These are phyloP conservation scores for Megalops atlanticus DNA, from an alignment of 2,113 vertebrate genomes.

Conservation along the genomic window DNA sequence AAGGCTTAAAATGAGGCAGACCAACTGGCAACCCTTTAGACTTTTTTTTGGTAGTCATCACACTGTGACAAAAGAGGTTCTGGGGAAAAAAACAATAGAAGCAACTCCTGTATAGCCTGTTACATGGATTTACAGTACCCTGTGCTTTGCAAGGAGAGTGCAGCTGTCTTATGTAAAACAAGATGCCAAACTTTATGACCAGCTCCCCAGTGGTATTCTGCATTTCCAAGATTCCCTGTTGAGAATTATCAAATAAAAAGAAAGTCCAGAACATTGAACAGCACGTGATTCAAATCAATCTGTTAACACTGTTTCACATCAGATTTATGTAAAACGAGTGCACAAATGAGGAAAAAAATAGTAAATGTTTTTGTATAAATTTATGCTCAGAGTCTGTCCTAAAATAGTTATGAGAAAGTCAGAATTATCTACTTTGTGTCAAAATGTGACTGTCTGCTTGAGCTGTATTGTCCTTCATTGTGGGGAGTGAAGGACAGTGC, in stretches of 20 bases:
- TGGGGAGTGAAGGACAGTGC: neutral
- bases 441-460: too few relatives aligned
- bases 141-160: neutral
- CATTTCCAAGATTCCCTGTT: neutral
- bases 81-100: neutral
- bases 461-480: too few relatives aligned
- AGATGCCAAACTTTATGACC: neutral
- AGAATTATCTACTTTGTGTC: too few relatives aligned
- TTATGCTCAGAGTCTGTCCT: neutral
- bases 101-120: neutral
- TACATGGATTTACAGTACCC: neutral
- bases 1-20: slow-evolving; percentile 56
- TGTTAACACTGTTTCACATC: neutral
- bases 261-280: neutral
- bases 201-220: neutral
- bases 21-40: slow-evolving; percentile 28
- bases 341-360: neutral
- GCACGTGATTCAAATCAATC: neutral
- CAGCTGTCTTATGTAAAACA: neutral
- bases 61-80: slow-evolving; percentile 40
- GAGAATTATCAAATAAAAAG: neutral
- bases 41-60: slow-evolving; percentile 43
- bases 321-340: neutral
- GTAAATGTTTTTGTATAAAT: neutral
- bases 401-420: neutral